Evolutionary conservation across 2,888 invertebrate species (phyloP).

Genomic region (Melangyna quadrimaculata): DNA sequence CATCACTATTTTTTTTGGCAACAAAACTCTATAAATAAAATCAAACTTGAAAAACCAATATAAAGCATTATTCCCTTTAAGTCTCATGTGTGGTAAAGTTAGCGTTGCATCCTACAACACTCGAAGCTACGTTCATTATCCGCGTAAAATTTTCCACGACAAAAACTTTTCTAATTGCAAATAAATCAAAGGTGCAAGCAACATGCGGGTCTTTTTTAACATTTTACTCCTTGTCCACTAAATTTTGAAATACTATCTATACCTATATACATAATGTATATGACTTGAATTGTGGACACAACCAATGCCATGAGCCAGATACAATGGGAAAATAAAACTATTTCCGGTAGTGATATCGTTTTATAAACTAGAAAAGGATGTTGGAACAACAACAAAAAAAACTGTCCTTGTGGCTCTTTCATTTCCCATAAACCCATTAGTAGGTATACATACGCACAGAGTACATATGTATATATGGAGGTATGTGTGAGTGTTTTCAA

Average conservation of each 20-base stretch:
- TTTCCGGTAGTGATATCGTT: constrained; percentile 55
- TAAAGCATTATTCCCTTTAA: background rate
- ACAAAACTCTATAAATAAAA: background rate
- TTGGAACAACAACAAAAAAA: constrained; percentile 35
- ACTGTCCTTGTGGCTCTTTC: constrained; percentile 50
- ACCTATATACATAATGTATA: too few species aligned
- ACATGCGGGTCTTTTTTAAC: constrained; percentile 17
- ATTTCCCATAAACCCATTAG: background rate
- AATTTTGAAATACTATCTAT: too few species aligned
- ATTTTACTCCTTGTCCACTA: too few species aligned
- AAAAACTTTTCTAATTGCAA: constrained; percentile 64
- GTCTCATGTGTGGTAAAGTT: constrained; percentile 28
- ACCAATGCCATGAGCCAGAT: constrained; percentile 15
- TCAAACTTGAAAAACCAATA: constrained; percentile 41
- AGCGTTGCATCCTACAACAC: constrained; percentile 8
- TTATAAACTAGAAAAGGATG: constrained; percentile 52
- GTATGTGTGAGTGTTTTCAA: background rate
- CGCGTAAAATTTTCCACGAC: constrained; percentile 44
- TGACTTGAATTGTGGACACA: constrained; percentile 10
- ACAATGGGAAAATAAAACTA: constrained; percentile 33
- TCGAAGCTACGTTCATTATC: constrained; percentile 45
- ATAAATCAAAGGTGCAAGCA: constrained; percentile 69
- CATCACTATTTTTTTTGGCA: background rate
- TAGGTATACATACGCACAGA: background rate
- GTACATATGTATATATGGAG: background rate